These are phyloP conservation scores for Nothoprocta perdicaria DNA, from an alignment of 2,113 vertebrate species.

Conservation along the genomic window DNA sequence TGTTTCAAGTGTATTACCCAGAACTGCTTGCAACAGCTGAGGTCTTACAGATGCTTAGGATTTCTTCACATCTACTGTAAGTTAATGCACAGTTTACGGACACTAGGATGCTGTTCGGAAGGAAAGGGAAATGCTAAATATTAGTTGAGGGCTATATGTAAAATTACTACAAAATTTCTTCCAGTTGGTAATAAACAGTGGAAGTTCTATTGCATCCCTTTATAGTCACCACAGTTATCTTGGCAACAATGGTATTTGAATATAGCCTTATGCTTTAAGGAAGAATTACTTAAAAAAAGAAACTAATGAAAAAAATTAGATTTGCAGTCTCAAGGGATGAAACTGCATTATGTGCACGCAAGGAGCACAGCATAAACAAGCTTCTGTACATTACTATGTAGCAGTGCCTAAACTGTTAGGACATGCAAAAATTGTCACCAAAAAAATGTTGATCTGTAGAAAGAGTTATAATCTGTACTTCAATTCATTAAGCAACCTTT, in stretches of 20 bases:
- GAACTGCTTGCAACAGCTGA: background rate
- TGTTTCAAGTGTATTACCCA: background rate
- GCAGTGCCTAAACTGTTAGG: background rate
- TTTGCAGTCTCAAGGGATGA: background rate
- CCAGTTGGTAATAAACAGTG: background rate
- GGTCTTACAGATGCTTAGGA: background rate
- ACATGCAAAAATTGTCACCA: fast-evolving
- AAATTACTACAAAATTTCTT: background rate
- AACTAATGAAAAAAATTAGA: background rate
- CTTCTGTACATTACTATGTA: background rate
- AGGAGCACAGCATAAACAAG: background rate
- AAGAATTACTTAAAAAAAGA: background rate
- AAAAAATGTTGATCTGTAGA: background rate
- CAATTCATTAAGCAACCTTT: background rate
- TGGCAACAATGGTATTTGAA: background rate
- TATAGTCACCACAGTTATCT: background rate
- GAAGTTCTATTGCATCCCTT: background rate
- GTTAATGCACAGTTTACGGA: background rate
- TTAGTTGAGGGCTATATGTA: background rate
- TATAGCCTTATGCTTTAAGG: background rate
- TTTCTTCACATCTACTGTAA: background rate
- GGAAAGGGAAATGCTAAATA: background rate
- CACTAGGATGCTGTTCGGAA: background rate
- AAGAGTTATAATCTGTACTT: background rate
- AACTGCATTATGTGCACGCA: background rate